Conservation (phyloP, 2,888 invertebrate genomes). For the Himalopsyche anomala region DNA sequence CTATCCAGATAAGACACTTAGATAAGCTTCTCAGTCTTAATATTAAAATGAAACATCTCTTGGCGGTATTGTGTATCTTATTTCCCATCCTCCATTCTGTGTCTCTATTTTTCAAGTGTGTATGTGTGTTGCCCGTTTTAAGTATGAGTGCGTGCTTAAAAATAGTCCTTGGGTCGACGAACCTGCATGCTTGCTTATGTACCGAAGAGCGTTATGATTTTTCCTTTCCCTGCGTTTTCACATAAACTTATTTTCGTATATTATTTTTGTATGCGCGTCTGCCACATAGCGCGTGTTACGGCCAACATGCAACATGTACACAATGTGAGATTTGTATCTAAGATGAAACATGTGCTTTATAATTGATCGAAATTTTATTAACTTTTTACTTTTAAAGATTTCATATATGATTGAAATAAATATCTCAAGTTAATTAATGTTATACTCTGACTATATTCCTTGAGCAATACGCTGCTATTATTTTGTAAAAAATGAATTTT, state of each 20-base stretch:
- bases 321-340: not conserved
- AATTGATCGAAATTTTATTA: not conserved
- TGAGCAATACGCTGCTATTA: no score
- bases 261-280: constrained; percentile 41
- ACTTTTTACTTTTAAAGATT: no score
- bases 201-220: constrained; percentile 27
- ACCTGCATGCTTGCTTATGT: constrained; percentile 31
- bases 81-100: not conserved
- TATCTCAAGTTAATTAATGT: no score
- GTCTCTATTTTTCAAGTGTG: not conserved
- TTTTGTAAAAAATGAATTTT: no score
- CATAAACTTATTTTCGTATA: constrained; percentile 38
- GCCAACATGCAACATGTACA: not conserved
- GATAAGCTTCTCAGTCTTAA: no score
- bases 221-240: constrained; percentile 42
- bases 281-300: constrained; percentile 16
- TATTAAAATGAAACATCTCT: no score
- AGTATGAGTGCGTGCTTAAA: constrained; percentile 27
- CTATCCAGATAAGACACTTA: no score
- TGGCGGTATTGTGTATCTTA: not conserved
- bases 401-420: no score
- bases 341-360: not conserved
- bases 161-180: constrained; percentile 38
- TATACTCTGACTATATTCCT: no score
- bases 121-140: not conserved